A percentile compares a stretch with the other conserved stretches of the same genome.
phyloP scores from a whole-genome alignment of 2,888 invertebrate genomes.

The Platynereis dumerilii region DNA sequence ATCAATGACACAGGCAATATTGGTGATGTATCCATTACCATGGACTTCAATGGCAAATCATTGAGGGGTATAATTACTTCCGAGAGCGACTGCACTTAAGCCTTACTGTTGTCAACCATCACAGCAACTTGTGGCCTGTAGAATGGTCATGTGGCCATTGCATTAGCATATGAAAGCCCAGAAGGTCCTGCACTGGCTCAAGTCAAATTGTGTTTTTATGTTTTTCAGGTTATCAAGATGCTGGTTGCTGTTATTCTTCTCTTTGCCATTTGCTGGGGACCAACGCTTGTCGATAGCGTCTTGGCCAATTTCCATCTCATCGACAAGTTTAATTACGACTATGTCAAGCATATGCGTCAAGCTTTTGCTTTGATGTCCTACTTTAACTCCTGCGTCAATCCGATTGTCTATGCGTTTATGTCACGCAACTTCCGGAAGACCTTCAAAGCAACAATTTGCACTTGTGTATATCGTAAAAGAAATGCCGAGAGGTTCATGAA shows the following conservation, averaged over 20 bases:
- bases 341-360: slow-evolving; percentile 70
- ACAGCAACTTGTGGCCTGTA: no score
- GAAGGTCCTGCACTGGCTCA: no score
- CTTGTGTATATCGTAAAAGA: slow-evolving; percentile 29
- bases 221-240: slow-evolving; percentile 75
- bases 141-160: no score
- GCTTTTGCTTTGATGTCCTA: slow-evolving; percentile 74
- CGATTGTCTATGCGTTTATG: slow-evolving; percentile 78
- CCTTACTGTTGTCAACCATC: no score
- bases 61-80: no score
- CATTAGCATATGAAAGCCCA: no score
- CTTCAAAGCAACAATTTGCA: slow-evolving; percentile 53
- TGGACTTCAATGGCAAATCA: no score
- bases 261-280: slow-evolving; percentile 76
- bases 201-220: slow-evolving; percentile 13
- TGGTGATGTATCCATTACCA: no score
- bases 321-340: slow-evolving; percentile 65
- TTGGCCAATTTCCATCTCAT: slow-evolving; percentile 71
- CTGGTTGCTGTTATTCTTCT: slow-evolving; percentile 74
- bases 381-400: slow-evolving; percentile 77
- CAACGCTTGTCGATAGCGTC: slow-evolving; percentile 72
- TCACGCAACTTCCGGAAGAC: slow-evolving; percentile 72
- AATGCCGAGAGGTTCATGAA: no score
- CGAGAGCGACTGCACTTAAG: no score
- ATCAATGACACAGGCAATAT: no score